Conservation (phyloP, 2,888 invertebrate species). For the Drosophila quasianomalipes region DNA sequence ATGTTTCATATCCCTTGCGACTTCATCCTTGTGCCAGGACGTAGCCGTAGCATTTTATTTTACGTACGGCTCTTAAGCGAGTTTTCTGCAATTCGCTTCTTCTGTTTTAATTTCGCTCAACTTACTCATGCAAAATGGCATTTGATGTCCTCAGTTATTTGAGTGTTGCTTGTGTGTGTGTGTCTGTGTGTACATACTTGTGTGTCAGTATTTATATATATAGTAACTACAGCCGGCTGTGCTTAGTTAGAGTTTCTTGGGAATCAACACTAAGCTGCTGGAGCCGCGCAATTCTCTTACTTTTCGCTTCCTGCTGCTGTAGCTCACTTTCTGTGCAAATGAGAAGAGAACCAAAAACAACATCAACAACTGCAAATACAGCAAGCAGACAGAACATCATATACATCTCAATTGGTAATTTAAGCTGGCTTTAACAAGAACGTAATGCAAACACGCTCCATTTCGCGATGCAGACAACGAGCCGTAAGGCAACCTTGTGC, state of each 20-base stretch:
- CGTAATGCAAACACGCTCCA: slow-evolving; percentile 58
- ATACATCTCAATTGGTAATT: slow-evolving; percentile 58
- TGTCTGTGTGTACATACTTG: slow-evolving; percentile 4
- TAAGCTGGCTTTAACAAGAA: slow-evolving; percentile 61
- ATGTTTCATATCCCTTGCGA: slow-evolving; percentile 7
- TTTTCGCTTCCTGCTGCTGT: slow-evolving; percentile 8
- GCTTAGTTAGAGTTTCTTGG: slow-evolving; percentile 54
- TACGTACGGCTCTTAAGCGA: slow-evolving; percentile 33
- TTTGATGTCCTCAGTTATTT: slow-evolving; percentile 57
- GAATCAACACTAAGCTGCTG: slow-evolving; percentile 75
- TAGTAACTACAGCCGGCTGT: slow-evolving; percentile 32
- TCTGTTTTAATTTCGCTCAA: slow-evolving; percentile 70
- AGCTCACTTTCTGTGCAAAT: slow-evolving; percentile 50
- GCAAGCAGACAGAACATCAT: slow-evolving; percentile 2
- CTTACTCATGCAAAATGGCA: slow-evolving; percentile 77
- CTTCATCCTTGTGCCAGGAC: slow-evolving; percentile 39
- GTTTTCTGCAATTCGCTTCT: slow-evolving; percentile 48
- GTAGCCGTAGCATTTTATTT: slow-evolving; percentile 44
- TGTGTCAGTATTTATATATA: slow-evolving; percentile 4
- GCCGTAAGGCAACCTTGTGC: slow-evolving; percentile 1
- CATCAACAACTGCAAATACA: slow-evolving; percentile 13
- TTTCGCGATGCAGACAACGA: slow-evolving; percentile 10
- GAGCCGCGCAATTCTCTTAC: slow-evolving; percentile 28
- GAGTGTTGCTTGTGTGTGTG: slow-evolving; percentile 19
- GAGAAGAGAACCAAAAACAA: slow-evolving; percentile 15